Evolutionary conservation across 2,888 invertebrate genomes (phyloP).

Genomic region (Lasius fuliginosus): DNA sequence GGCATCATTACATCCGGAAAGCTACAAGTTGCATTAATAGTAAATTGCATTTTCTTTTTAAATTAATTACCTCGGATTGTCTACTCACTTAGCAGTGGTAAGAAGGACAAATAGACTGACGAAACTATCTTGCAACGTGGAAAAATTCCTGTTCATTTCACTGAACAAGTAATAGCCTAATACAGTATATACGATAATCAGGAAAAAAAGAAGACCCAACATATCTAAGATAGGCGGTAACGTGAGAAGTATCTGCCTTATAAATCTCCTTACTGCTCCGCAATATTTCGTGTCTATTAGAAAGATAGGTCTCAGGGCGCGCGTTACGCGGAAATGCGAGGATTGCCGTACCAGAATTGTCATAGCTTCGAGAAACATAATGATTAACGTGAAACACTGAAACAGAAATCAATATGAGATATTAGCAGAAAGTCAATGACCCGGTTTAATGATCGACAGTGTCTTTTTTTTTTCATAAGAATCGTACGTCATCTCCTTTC

Average conservation of each 20-base stretch:
- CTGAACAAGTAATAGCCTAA: constrained; percentile 94
- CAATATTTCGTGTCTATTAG: constrained; percentile 95
- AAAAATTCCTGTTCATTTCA: constrained; percentile 93
- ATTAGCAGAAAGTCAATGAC: not conserved
- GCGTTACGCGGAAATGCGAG: constrained; percentile 95
- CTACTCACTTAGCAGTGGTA: constrained; percentile 96
- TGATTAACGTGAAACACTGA: constrained; percentile 91
- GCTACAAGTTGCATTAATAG: constrained; percentile 86
- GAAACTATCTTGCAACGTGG: constrained; percentile 93
- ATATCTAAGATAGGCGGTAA: constrained; percentile 96
- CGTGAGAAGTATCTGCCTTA: constrained; percentile 94
- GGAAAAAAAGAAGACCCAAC: constrained; percentile 94
- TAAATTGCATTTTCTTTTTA: not conserved
- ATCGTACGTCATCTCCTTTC: constrained; percentile 4
- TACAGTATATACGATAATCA: constrained; percentile 94
- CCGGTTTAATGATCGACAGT: not conserved
- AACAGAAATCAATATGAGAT: constrained; percentile 57
- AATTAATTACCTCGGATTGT: constrained; percentile 6
- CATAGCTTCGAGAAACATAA: constrained; percentile 94
- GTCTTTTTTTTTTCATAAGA: not conserved
- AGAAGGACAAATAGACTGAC: constrained; percentile 95
- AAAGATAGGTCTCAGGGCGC: constrained; percentile 95
- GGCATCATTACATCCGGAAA: constrained; percentile 98
- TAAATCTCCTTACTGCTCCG: constrained; percentile 92
- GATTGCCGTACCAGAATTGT: constrained; percentile 93